Percentiles rank a stretch among this genome's conserved stretches.
phyloP scores from a whole-genome alignment of 2,888 invertebrate species.

The Lepidocyrtinus sp. region DNA sequence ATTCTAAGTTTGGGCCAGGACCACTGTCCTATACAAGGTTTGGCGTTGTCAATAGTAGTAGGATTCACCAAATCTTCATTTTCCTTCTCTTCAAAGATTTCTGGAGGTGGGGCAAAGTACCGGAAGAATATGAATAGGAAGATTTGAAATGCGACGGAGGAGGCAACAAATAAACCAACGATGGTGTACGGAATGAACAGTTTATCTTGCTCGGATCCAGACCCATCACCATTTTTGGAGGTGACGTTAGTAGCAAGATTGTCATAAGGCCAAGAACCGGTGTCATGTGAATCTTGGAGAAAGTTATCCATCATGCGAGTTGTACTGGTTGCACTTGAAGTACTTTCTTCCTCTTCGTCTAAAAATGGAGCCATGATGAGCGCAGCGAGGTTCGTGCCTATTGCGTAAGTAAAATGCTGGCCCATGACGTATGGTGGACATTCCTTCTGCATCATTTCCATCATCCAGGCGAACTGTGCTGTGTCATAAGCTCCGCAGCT shows the following conservation, averaged over 20 bases:
- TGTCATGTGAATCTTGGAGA: background rate
- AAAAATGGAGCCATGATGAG: conserved; percentile 49
- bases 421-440: conserved; percentile 59
- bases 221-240: background rate
- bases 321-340: background rate
- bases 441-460: conserved; percentile 63
- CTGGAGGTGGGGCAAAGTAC: conserved; percentile 45
- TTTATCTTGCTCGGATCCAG: background rate
- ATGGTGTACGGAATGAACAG: conserved; percentile 50
- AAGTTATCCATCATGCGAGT: too few relatives aligned
- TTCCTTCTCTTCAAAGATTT: background rate
- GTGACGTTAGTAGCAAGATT: background rate
- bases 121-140: conserved; percentile 47
- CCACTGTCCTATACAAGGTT: conserved; percentile 21
- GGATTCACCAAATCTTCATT: background rate
- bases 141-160: conserved; percentile 17
- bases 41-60: background rate
- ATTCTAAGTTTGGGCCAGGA: conserved; percentile 27
- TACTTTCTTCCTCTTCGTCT: conserved; percentile 1
- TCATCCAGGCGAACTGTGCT: conserved; percentile 64
- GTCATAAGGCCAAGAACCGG: background rate
- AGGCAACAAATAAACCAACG: conserved; percentile 16
- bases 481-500: conserved; percentile 57
- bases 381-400: conserved; percentile 36
- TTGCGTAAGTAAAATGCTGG: conserved; percentile 59